phyloP scores from a whole-genome alignment of 2,113 vertebrate genomes.

The Athene noctua region DNA sequence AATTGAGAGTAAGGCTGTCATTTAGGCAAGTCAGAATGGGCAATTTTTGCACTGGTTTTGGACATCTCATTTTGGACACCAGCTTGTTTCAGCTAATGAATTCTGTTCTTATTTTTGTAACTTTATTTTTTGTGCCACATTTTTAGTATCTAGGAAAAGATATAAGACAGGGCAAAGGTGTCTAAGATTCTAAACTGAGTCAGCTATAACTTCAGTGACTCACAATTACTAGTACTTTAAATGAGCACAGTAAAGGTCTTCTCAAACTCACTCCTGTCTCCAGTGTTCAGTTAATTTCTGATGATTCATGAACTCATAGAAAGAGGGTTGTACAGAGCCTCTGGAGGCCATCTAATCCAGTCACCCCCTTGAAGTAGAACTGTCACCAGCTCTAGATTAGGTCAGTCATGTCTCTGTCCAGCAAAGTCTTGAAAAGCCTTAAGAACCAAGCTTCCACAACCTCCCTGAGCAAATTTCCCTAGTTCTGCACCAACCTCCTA shows the following conservation, averaged over 20 bases:
- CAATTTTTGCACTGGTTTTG: background rate
- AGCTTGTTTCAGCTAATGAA: background rate
- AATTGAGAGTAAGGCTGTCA: background rate
- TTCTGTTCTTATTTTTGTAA: background rate
- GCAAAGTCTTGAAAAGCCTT: background rate
- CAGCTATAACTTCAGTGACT: background rate
- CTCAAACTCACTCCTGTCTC: background rate
- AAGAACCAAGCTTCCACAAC: background rate
- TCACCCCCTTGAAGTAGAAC: background rate
- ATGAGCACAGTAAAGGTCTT: background rate
- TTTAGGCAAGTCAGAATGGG: background rate
- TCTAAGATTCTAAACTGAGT: background rate
- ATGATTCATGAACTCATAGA: background rate
- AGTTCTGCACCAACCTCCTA: background rate
- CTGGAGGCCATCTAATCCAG: background rate
- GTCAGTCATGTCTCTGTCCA: background rate
- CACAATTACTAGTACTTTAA: background rate
- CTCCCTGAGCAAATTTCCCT: background rate
- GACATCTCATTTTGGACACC: background rate
- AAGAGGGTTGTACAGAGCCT: background rate
- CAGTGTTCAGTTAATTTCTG: background rate
- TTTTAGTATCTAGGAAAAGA: background rate
- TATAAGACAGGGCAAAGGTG: background rate
- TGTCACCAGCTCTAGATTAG: background rate
- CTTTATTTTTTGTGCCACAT: background rate